Conservation (phyloP, 2,797 vertebrate species). For the Eulemur coronatus region DNA sequence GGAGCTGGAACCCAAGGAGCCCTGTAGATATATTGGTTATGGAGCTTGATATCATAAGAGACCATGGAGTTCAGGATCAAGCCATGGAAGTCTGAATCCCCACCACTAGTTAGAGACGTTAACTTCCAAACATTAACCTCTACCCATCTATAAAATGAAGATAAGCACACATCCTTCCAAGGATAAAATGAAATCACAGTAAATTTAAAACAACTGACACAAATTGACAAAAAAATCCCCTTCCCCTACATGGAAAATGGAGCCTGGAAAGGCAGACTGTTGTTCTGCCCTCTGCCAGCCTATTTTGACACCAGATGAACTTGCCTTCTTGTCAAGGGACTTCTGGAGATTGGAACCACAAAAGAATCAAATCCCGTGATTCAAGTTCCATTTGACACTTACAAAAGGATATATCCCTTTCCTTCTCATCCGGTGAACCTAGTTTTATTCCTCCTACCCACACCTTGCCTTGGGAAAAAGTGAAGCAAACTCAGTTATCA, state of each 20-base stretch:
- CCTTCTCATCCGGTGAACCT: neutral
- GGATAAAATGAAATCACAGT: neutral
- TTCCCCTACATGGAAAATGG: neutral
- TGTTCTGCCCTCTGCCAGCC: neutral
- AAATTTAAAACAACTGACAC: neutral
- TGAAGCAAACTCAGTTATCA: conserved; percentile 75
- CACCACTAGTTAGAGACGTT: neutral
- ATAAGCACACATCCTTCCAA: neutral
- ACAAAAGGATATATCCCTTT: neutral
- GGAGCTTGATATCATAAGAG: neutral
- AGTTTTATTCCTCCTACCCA: conserved; percentile 63
- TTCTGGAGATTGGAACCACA: neutral
- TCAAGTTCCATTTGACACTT: neutral
- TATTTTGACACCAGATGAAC: neutral
- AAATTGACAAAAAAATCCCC: neutral
- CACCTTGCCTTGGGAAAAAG: conserved; percentile 76
- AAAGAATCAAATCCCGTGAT: neutral
- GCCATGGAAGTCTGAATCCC: neutral
- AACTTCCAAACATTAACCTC: neutral
- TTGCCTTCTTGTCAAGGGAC: neutral
- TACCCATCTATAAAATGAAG: neutral
- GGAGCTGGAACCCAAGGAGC: neutral
- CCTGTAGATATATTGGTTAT: neutral
- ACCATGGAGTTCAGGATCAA: neutral
- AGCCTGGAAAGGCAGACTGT: neutral